phyloP scores from a whole-genome alignment of 2,888 invertebrate species.

The Plagiodera versicolora region DNA sequence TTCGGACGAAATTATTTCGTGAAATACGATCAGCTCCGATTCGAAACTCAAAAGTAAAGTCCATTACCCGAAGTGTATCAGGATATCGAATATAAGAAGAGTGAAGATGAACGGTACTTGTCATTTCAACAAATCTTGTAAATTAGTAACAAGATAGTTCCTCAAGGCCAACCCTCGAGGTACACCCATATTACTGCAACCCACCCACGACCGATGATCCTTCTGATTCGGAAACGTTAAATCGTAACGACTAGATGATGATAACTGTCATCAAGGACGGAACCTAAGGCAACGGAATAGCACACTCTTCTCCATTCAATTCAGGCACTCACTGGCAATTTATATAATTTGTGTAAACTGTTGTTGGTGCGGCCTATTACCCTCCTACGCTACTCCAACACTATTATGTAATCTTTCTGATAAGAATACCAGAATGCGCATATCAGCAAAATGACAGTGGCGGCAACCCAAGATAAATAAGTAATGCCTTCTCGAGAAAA shows the following conservation, averaged over 20 bases:
- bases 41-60: too few species aligned
- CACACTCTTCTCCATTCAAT: background rate
- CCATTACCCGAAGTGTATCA: too few species aligned
- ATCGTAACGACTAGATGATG: background rate
- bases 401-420: background rate
- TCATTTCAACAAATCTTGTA: too few species aligned
- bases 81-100: too few species aligned
- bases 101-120: too few species aligned
- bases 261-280: background rate
- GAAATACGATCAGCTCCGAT: too few species aligned
- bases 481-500: too few species aligned
- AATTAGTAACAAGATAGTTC: too few species aligned
- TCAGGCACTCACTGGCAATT: background rate
- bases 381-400: background rate
- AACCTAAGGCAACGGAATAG: background rate
- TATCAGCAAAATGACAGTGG: background rate
- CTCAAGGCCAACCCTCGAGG: too few species aligned
- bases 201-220: background rate
- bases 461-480: background rate
- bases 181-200: too few species aligned
- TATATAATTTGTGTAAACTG: background rate
- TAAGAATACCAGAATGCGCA: background rate
- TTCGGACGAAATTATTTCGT: too few species aligned
- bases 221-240: background rate
- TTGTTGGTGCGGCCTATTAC: background rate